Percentiles rank a stretch among this genome's conserved stretches.
Evolutionary conservation across 2,888 invertebrate species (phyloP).

Genomic region (Agonum fuliginosum): DNA sequence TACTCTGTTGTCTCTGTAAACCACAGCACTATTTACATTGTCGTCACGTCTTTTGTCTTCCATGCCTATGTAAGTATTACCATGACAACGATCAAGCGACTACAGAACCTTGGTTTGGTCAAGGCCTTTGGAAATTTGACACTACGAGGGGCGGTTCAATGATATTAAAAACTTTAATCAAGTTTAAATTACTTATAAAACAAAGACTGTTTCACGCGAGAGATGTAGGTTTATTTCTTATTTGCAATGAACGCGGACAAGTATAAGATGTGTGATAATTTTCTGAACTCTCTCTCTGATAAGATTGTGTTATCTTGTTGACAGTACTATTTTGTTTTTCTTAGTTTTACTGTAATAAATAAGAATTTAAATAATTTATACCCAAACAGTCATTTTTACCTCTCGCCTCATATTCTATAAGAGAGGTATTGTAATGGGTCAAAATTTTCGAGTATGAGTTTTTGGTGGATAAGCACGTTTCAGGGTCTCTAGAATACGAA

Average conservation of each 20-base stretch:
- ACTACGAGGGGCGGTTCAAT: slow-evolving; percentile 14
- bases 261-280: slow-evolving; percentile 13
- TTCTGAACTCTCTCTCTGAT: slow-evolving; percentile 38
- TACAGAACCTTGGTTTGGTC: background rate
- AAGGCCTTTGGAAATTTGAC: slow-evolving; percentile 43
- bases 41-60: slow-evolving; percentile 35
- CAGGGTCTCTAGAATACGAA: too few relatives aligned
- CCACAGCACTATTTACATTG: slow-evolving; percentile 47
- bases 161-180: background rate
- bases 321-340: slow-evolving; percentile 14
- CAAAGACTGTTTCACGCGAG: background rate
- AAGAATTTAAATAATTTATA: slow-evolving; percentile 23
- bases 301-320: slow-evolving; percentile 38
- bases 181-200: slow-evolving; percentile 26
- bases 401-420: too few relatives aligned
- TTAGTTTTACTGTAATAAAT: background rate
- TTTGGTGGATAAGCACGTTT: too few relatives aligned
- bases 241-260: slow-evolving; percentile 29
- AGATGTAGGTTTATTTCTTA: background rate
- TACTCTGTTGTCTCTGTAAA: slow-evolving; percentile 50
- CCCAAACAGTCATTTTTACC: too few relatives aligned
- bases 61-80: slow-evolving; percentile 46
- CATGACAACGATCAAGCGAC: slow-evolving; percentile 33
- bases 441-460: too few relatives aligned
- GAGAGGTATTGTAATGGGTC: too few relatives aligned